Conservation (phyloP, 2,888 invertebrate species). For the Xestia xanthographa region DNA sequence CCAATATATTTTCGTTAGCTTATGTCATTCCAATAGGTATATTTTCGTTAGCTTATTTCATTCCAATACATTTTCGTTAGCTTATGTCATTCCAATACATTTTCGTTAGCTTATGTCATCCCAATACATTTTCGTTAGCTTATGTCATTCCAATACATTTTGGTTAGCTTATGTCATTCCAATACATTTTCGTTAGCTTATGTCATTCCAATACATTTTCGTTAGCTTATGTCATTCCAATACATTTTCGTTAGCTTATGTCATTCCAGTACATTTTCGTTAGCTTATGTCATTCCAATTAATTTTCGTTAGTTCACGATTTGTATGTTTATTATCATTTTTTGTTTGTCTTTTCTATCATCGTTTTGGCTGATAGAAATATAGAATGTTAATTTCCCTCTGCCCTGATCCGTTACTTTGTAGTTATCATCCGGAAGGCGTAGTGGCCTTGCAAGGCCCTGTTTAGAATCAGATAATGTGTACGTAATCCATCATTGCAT, state of each 20-base stretch:
- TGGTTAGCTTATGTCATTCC: neutral
- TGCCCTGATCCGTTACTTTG: neutral
- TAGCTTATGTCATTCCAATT: neutral
- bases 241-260: neutral
- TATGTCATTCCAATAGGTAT: neutral
- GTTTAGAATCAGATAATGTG: constrained; percentile 12
- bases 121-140: neutral
- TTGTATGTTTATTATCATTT: neutral
- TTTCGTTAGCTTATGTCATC: neutral
- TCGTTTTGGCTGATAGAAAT: neutral
- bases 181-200: neutral
- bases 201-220: neutral
- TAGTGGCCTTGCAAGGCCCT: constrained; percentile 1
- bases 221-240: neutral
- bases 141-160: neutral
- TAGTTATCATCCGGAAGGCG: constrained; percentile 1
- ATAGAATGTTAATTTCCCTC: neutral
- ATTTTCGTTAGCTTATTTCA: neutral
- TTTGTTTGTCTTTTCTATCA: neutral
- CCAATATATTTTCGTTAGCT: neutral
- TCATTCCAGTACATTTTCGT: neutral
- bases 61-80: neutral
- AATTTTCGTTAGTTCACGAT: neutral
- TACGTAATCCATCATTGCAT: neutral
- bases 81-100: neutral